Evolutionary conservation across 2,888 invertebrate species (phyloP).

Genomic region (Drosophila bunnanda): DNA sequence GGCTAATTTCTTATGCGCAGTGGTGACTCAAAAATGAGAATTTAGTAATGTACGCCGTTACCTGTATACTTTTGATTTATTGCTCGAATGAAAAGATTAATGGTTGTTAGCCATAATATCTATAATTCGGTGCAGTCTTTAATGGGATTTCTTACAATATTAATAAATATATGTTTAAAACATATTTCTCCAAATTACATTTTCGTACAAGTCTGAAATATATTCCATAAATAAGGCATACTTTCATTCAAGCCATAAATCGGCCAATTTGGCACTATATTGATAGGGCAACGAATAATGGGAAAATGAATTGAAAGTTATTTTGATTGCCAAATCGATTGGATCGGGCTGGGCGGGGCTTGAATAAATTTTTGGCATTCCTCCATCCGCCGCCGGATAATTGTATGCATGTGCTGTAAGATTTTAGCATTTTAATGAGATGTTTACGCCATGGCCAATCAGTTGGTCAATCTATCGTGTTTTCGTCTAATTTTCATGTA

Average conservation of each 20-base stretch:
- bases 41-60: constrained; percentile 24
- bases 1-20: constrained; percentile 22
- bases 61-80: constrained; percentile 7
- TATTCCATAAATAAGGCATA: constrained; percentile 10
- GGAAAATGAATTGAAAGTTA: constrained; percentile 47
- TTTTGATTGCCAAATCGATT: constrained; percentile 41
- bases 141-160: not conserved
- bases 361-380: constrained; percentile 60
- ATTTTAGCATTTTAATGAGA: constrained; percentile 73
- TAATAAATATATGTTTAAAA: not conserved
- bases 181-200: not conserved
- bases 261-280: constrained; percentile 39
- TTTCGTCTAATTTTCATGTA: constrained; percentile 67
- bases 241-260: constrained; percentile 49
- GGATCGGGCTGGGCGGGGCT: constrained; percentile 22
- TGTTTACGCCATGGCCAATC: constrained; percentile 41
- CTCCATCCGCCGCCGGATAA: constrained; percentile 34
- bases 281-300: constrained; percentile 20
- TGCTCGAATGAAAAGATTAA: constrained; percentile 4
- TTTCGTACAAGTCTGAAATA: not conserved
- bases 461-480: constrained; percentile 33
- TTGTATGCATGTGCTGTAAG: constrained; percentile 69
- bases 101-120: not conserved
- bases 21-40: constrained; percentile 24
- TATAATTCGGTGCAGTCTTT: not conserved